Evolutionary conservation across 1,140 invertebrate genomes (phyloP).

Genomic region (Ooceraea biroi): DNA sequence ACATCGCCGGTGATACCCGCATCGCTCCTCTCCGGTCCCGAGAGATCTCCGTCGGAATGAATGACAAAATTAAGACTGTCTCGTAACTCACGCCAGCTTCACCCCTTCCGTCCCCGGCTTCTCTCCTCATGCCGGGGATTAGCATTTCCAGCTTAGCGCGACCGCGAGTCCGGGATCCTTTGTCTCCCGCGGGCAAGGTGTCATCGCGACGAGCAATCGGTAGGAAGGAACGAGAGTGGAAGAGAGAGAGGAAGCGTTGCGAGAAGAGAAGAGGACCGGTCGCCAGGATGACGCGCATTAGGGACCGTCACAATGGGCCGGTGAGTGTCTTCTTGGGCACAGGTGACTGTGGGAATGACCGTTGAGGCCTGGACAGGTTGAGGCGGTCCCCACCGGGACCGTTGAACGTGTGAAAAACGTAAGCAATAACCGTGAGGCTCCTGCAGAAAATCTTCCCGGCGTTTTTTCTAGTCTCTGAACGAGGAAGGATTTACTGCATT

Average conservation of each 20-base stretch:
- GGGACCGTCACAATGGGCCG: conserved; percentile 80
- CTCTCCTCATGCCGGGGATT: conserved; percentile 67
- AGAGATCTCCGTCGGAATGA: conserved; percentile 58
- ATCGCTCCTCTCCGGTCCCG: conserved; percentile 34
- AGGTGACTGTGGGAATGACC: conserved; percentile 85
- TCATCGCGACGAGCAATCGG: conserved; percentile 69
- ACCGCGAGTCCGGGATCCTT: conserved; percentile 73
- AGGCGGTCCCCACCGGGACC: conserved; percentile 67
- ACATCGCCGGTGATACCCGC: conserved; percentile 16
- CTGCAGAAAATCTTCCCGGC: conserved; percentile 62
- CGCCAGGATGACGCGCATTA: conserved; percentile 77
- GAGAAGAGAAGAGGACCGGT: conserved; percentile 66
- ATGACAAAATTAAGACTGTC: conserved; percentile 76
- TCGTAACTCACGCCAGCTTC: conserved; percentile 67
- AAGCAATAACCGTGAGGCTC: conserved; percentile 45
- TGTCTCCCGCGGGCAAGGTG: conserved; percentile 76
- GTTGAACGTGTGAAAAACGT: conserved; percentile 80
- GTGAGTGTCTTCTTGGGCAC: conserved; percentile 78
- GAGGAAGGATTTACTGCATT: conserved; percentile 29
- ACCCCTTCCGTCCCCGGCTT: conserved; percentile 39
- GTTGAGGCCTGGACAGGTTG: conserved; percentile 83
- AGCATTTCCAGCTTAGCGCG: conserved; percentile 79
- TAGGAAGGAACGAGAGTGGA: conserved; percentile 17
- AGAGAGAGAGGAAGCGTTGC: conserved; percentile 11
- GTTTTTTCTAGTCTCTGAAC: conserved; percentile 59